phyloP scores from a whole-genome alignment of 2,888 invertebrate genomes.

The Drosophila eohydei region DNA sequence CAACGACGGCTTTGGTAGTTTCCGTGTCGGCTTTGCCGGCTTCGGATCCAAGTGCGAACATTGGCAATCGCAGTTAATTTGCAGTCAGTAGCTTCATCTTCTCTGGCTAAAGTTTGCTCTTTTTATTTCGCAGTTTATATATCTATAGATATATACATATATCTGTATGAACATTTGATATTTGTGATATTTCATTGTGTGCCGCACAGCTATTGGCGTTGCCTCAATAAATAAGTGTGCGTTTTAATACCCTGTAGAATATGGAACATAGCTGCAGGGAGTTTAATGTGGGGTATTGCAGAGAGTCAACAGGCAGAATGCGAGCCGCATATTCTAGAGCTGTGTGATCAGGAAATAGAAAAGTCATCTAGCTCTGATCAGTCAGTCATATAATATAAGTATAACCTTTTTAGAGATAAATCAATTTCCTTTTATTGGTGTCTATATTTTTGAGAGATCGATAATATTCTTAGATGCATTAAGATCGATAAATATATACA shows the following conservation, averaged over 20 bases:
- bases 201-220: conserved; percentile 22
- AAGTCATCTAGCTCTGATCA: too few relatives aligned
- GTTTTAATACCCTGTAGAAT: conserved; percentile 16
- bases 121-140: conserved; percentile 13
- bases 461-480: not conserved
- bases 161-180: not conserved
- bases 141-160: not conserved
- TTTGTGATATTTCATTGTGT: conserved; percentile 66
- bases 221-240: conserved; percentile 57
- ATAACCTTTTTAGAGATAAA: too few relatives aligned
- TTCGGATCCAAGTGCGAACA: too few relatives aligned
- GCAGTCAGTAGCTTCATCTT: conserved; percentile 30
- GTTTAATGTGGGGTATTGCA: not conserved
- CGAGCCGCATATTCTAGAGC: not conserved
- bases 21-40: too few relatives aligned
- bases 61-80: too few relatives aligned
- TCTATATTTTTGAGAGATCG: not conserved
- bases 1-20: too few relatives aligned
- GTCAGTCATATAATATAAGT: too few relatives aligned
- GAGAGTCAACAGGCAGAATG: not conserved
- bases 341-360: not conserved
- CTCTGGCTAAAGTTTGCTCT: conserved; percentile 53
- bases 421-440: too few relatives aligned
- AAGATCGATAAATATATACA: not conserved
- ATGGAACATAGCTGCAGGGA: not conserved